Evolutionary conservation across 1,140 invertebrate genomes (phyloP).

Genomic region (Drosophila oshimai): DNA sequence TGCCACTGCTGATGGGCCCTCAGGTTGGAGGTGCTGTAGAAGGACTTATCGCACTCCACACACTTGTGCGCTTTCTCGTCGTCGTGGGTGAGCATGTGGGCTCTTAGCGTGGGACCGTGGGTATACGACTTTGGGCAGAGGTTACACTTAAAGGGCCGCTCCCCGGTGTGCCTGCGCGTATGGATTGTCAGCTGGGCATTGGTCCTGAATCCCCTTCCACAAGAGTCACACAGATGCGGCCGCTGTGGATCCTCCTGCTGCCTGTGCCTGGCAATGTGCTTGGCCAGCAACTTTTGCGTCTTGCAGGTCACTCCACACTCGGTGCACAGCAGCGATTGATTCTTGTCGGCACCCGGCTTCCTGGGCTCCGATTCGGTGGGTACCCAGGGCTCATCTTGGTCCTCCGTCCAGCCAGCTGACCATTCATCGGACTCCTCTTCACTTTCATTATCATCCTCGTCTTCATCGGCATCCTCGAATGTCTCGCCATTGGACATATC

Average conservation of each 20-base stretch:
- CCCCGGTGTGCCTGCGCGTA: conserved; percentile 29
- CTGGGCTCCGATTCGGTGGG: background rate
- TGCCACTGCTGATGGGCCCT: conserved; percentile 19
- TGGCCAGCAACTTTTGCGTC: conserved; percentile 1
- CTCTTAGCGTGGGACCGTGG: conserved; percentile 6
- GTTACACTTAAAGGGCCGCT: conserved; percentile 26
- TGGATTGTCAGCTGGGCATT: conserved; percentile 17
- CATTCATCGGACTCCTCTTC: background rate
- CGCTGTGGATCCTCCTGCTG: background rate
- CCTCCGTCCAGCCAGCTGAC: background rate
- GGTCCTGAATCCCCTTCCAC: conserved; percentile 20
- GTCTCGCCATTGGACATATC: background rate
- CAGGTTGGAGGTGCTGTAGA: conserved; percentile 7
- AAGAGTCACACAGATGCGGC: conserved; percentile 32
- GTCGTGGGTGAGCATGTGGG: conserved; percentile 24
- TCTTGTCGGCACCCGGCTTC: background rate
- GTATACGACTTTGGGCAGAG: conserved; percentile 28
- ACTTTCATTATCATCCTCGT: background rate
- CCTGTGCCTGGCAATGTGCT: conserved; percentile 11
- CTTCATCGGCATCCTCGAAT: background rate
- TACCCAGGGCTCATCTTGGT: background rate
- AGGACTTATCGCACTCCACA: conserved; percentile 20
- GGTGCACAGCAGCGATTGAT: conserved; percentile 14
- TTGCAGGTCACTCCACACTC: conserved; percentile 20
- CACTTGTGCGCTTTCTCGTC: conserved; percentile 21